A percentile compares a stretch with the other conserved stretches of the same genome.
phyloP scores from a whole-genome alignment of 2,888 invertebrate species.

The Mythimna impura region DNA sequence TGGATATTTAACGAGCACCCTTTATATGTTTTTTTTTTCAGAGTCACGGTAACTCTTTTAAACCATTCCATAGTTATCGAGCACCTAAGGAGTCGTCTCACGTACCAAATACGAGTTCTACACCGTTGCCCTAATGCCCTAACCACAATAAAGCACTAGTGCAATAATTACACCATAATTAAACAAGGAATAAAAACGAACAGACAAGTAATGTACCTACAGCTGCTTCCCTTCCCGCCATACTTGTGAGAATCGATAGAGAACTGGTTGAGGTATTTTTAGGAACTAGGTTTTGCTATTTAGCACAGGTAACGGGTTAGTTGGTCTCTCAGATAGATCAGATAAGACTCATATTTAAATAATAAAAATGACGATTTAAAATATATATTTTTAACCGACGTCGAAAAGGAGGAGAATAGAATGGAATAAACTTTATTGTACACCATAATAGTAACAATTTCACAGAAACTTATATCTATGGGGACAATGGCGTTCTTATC shows the following conservation, averaged over 20 bases:
- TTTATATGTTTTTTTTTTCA: no score
- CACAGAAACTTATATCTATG: no score
- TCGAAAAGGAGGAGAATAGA: no score
- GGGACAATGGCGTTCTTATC: no score
- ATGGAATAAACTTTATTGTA: no score
- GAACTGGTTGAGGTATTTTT: slow-evolving; percentile 41
- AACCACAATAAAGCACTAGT: slow-evolving; percentile 27
- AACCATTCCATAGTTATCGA: no score
- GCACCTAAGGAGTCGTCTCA: no score
- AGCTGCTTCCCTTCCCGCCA: slow-evolving; percentile 42
- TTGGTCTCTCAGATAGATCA: not conserved
- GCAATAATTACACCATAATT: slow-evolving; percentile 44
- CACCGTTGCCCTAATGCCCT: slow-evolving; percentile 36
- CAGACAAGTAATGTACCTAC: not conserved
- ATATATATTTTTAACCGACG: no score
- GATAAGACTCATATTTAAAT: not conserved
- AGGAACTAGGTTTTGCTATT: slow-evolving; percentile 13
- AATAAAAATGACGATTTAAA: not conserved
- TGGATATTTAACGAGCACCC: no score
- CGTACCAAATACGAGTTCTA: slow-evolving; percentile 19
- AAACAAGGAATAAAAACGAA: slow-evolving; percentile 42
- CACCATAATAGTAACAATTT: no score
- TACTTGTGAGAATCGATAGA: slow-evolving; percentile 23
- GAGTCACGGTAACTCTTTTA: no score
- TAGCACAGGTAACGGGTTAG: not conserved